These are phyloP conservation scores for Amphilophus citrinellus DNA, from an alignment of 2,113 vertebrate genomes.

Conservation along the genomic window DNA sequence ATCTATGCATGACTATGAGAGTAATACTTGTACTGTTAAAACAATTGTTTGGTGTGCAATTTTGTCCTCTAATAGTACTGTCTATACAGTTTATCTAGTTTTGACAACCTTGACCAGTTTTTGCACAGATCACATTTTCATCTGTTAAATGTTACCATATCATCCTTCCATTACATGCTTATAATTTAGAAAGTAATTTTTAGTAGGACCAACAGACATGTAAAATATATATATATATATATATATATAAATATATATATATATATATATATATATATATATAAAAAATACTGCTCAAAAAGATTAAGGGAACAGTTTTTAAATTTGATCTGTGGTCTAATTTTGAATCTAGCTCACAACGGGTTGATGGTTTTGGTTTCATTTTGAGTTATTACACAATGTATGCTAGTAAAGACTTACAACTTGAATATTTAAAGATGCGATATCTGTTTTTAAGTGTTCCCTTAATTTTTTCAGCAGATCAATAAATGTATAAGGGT, in stretches of 20 bases:
- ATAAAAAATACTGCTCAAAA: not conserved
- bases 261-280: too few species aligned
- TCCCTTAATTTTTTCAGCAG: not conserved
- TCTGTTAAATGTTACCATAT: slow-evolving; percentile 41
- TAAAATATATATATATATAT: not conserved
- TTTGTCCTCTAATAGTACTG: slow-evolving; percentile 47
- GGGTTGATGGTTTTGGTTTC: not conserved
- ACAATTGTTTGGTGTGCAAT: slow-evolving; percentile 66
- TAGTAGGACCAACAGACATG: not conserved
- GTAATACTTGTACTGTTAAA: slow-evolving; percentile 58
- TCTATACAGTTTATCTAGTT: slow-evolving; percentile 45
- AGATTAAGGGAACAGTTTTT: not conserved
- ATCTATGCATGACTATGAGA: slow-evolving; percentile 75
- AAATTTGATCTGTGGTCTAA: not conserved
- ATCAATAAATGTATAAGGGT: not conserved
- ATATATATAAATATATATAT: not conserved
- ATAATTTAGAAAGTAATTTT: slow-evolving; percentile 7
- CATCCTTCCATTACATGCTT: slow-evolving; percentile 13
- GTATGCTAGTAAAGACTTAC: not conserved
- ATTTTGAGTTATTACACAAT: not conserved
- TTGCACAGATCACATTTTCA: slow-evolving; percentile 56
- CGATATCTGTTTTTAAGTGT: not conserved
- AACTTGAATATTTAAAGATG: not conserved
- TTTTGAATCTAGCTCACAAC: not conserved
- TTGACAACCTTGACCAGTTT: slow-evolving; percentile 42